phyloP scores from a whole-genome alignment of 2,888 invertebrate genomes.

The Thymelicus acteon region DNA sequence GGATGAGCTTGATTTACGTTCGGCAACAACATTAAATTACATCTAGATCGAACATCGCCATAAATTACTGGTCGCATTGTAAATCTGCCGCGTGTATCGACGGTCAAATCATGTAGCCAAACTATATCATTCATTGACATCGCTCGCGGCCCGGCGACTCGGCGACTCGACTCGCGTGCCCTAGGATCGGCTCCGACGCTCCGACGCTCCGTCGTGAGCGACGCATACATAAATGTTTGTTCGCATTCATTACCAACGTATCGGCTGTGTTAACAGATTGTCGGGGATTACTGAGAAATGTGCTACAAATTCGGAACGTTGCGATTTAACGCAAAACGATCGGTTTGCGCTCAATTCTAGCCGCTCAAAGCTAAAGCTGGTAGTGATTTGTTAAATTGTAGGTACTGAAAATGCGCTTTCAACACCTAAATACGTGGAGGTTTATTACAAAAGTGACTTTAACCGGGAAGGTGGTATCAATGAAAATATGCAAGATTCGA shows the following conservation, averaged over 20 bases:
- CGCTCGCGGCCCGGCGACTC: conserved; percentile 44
- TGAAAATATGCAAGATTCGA: too few species aligned
- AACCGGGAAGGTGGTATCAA: too few species aligned
- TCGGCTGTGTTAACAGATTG: conserved; percentile 37
- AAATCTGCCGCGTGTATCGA: conserved; percentile 80
- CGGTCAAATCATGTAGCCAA: conserved; percentile 76
- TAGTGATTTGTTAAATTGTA: conserved; percentile 22
- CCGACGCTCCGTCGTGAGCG: conserved; percentile 13
- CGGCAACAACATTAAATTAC: conserved; percentile 82
- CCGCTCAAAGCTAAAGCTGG: conserved; percentile 12
- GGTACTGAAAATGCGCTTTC: too few species aligned
- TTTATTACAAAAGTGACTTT: too few species aligned
- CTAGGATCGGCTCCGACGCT: conserved; percentile 20
- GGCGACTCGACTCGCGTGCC: conserved; percentile 29
- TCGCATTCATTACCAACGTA: conserved; percentile 34
- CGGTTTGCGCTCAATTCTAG: conserved; percentile 29
- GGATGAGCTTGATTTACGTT: conserved; percentile 81
- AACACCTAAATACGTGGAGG: too few species aligned
- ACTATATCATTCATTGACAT: conserved; percentile 70
- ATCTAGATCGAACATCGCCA: conserved; percentile 82
- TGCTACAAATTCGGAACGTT: conserved; percentile 29
- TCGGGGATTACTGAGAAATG: conserved; percentile 38
- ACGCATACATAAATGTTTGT: conserved; percentile 34
- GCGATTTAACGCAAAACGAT: conserved; percentile 29
- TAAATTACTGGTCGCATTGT: conserved; percentile 80